Evolutionary conservation across 2,797 vertebrate genomes (phyloP), one percentile per base, ranked within the genome.

Genomic region (Coracias cyanogaster): DNA sequence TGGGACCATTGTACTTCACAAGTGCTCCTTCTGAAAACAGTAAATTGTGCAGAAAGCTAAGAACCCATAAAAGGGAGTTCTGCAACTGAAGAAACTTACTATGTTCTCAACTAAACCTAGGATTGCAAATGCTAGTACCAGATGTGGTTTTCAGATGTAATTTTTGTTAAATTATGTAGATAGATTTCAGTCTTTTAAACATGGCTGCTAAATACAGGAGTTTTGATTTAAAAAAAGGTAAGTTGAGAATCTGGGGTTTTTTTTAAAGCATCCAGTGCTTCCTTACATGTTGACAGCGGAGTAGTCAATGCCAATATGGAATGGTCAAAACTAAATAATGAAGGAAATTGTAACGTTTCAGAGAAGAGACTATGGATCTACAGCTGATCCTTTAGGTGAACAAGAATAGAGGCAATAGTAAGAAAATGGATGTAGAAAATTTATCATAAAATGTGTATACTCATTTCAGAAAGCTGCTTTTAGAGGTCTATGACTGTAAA

Each of bases 21-120:
- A 64, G 39, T 22, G 46, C 43, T 82, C 37, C 19, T 91, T 91
- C 64, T 82, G 60, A 79, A 82, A 73, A 66, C 39, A 20, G 71
- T 74, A 67, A 89, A 70, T 65, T 66, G 41, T 73, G 58, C 48
- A 55, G 65, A 81, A 94, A 83, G 72, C 74, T 88, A 90, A 96
- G 72, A 90, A 60, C 43, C 57, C 35, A 11, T 41, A n/a, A 66
- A 83, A 83, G 52, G 25, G 12, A 46, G 10, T 48, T 18, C 35
- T 91, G 13, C 37, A 67, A 70, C 54, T 39, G 51, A 29, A 79
- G 73, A 69, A 86, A 69, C 12, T 29, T 19, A 66, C 35, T 16
- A 7, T 55, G 25, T 41, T 70, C 18, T 64, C 57, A 61, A 35
- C 39, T 89, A 55, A 82, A 69, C 9, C 15, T 46, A 28, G 35